Conservation (phyloP, 2,797 vertebrate species). For the Orestias chungarensis region DNA sequence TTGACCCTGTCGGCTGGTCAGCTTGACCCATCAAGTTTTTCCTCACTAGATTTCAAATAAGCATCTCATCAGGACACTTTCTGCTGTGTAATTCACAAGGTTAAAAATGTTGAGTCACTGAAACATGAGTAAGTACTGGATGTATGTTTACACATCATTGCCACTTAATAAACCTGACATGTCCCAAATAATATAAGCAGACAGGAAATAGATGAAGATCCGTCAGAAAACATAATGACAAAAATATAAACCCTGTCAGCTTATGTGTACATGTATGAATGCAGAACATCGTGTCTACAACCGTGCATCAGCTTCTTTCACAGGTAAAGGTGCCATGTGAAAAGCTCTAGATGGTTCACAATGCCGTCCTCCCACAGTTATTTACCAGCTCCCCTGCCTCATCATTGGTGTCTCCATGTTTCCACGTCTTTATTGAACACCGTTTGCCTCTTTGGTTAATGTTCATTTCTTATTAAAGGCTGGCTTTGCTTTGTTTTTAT, state of each 20-base stretch:
- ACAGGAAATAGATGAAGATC: conserved; percentile 9
- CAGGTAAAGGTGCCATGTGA: conserved; percentile 53
- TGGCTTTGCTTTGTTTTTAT: conserved; percentile 15
- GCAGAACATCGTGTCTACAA: conserved; percentile 26
- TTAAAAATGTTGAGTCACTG: conserved; percentile 26
- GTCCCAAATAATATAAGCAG: conserved; percentile 6
- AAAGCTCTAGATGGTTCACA: conserved; percentile 58
- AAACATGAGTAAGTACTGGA: conserved; percentile 14
- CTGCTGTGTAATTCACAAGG: conserved; percentile 26
- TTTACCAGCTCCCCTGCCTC: conserved; percentile 61
- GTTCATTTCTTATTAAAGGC: conserved; percentile 40
- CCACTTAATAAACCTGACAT: conserved; percentile 2
- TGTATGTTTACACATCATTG: conserved; percentile 2
- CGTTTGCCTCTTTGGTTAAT: conserved; percentile 31
- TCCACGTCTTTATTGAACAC: conserved; percentile 43
- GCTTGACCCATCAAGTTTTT: conserved; percentile 46
- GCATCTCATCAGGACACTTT: conserved; percentile 57
- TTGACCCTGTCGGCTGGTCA: conserved; percentile 47
- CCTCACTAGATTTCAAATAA: conserved; percentile 45
- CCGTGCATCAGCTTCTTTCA: conserved; percentile 58
- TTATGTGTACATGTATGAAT: conserved; percentile 41
- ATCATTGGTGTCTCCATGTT: conserved; percentile 58
- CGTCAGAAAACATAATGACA: not conserved
- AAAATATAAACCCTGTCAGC: conserved; percentile 7
- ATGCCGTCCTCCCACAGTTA: conserved; percentile 65